Conservation (phyloP, 1,140 invertebrate species). For the Spodoptera frugiperda region DNA sequence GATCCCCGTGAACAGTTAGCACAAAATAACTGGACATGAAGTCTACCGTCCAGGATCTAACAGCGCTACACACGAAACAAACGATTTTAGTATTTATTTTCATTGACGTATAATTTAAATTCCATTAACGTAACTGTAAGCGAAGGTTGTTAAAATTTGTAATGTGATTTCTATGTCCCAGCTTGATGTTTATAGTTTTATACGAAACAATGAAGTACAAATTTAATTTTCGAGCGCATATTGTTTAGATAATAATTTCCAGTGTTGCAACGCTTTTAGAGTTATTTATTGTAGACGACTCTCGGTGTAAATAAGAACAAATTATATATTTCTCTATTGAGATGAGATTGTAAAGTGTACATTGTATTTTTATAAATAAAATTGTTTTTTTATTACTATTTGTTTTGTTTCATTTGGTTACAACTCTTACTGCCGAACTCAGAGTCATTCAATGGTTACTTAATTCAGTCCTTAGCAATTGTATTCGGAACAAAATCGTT, state of each 20-base stretch:
- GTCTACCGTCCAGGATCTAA: too few relatives aligned
- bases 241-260: slow-evolving; percentile 53
- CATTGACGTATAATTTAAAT: too few relatives aligned
- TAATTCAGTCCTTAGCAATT: too few relatives aligned
- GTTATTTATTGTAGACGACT: slow-evolving; percentile 61
- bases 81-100: too few relatives aligned
- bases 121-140: too few relatives aligned
- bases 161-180: neutral
- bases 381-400: slow-evolving; percentile 63
- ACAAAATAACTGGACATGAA: too few relatives aligned
- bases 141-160: neutral
- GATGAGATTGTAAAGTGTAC: slow-evolving; percentile 76
- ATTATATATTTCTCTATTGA: slow-evolving; percentile 75
- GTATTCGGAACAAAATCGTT: too few relatives aligned
- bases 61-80: too few relatives aligned
- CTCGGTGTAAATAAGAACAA: slow-evolving; percentile 65
- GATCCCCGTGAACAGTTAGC: neutral
- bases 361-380: slow-evolving; percentile 76
- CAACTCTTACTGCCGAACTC: too few relatives aligned
- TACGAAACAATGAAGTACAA: slow-evolving; percentile 58
- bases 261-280: slow-evolving; percentile 57
- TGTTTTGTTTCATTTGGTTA: slow-evolving; percentile 39
- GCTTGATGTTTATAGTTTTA: neutral
- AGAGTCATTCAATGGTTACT: too few relatives aligned
- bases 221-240: slow-evolving; percentile 52